Evolutionary conservation across 2,797 vertebrate species (phyloP).

Genomic region (Clarias fuscus): DNA sequence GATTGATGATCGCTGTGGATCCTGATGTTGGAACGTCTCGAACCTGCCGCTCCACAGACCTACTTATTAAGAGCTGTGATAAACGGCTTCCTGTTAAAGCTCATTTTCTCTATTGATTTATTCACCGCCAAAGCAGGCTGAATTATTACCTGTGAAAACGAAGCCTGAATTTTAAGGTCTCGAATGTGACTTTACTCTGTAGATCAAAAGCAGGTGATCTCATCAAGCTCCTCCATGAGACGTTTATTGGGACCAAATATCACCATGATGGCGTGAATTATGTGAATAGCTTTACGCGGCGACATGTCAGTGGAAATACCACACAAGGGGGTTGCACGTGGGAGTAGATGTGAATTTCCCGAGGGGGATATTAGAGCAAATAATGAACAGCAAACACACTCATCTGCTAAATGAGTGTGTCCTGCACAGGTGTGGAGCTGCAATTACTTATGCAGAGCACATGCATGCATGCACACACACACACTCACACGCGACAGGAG

Average conservation of each 20-base stretch:
- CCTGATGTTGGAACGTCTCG: background rate
- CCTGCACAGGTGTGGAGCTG: constrained; percentile 22
- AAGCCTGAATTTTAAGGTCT: background rate
- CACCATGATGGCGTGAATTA: background rate
- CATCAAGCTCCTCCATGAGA: background rate
- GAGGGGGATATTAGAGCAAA: constrained; percentile 28
- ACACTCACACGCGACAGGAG: background rate
- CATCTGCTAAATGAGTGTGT: constrained; percentile 37
- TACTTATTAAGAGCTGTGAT: constrained; percentile 10
- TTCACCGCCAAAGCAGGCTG: background rate
- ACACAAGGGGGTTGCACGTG: background rate
- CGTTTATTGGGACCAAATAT: background rate
- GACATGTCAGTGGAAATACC: background rate
- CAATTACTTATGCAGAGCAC: constrained; percentile 31
- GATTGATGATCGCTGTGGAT: background rate
- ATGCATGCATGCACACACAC: constrained; percentile 25
- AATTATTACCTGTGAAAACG: constrained; percentile 4
- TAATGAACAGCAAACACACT: constrained; percentile 38
- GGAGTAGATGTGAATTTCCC: background rate
- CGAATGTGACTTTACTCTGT: background rate
- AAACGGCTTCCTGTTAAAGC: background rate
- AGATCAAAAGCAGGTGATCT: constrained; percentile 5
- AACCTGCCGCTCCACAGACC: background rate
- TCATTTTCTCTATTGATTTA: constrained; percentile 3
- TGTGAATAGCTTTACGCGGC: background rate